phyloP scores from a whole-genome alignment of 2,113 vertebrate species.

The Nycticebus coucang region DNA sequence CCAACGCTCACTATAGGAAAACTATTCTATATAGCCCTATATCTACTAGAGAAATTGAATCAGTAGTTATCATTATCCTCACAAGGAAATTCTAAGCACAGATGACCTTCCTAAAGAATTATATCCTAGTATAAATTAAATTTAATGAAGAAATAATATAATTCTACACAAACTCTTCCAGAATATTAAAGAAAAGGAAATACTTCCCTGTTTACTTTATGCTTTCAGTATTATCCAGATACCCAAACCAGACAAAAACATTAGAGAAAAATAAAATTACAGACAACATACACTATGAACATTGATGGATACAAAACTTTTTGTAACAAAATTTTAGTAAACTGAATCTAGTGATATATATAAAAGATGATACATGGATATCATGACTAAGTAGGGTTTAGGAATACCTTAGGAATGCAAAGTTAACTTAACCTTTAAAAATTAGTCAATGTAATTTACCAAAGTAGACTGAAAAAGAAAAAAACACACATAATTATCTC shows the following conservation, averaged over 20 bases:
- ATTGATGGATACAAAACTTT: slow-evolving; percentile 28
- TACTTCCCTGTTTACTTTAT: background rate
- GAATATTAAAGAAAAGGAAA: background rate
- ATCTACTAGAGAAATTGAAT: slow-evolving; percentile 8
- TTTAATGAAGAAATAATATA: background rate
- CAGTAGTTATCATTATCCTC: background rate
- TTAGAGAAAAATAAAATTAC: background rate
- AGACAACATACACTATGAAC: background rate
- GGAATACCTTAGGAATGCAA: background rate
- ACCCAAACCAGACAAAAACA: slow-evolving; percentile 5
- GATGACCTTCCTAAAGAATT: background rate
- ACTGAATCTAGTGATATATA: slow-evolving; percentile 8
- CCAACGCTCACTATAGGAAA: background rate
- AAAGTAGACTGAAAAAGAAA: background rate
- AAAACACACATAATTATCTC: background rate
- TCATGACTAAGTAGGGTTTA: background rate
- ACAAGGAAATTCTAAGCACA: background rate
- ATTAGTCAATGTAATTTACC: background rate
- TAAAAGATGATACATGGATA: background rate
- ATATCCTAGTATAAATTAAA: slow-evolving; percentile 27
- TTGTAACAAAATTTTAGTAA: background rate
- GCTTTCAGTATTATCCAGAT: background rate
- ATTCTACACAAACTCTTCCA: slow-evolving; percentile 1
- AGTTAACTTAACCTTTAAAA: background rate
- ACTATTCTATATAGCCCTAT: background rate